These are phyloP conservation scores for Saccopteryx bilineata DNA, from an alignment of 2,113 vertebrate species.

Conservation along the genomic window DNA sequence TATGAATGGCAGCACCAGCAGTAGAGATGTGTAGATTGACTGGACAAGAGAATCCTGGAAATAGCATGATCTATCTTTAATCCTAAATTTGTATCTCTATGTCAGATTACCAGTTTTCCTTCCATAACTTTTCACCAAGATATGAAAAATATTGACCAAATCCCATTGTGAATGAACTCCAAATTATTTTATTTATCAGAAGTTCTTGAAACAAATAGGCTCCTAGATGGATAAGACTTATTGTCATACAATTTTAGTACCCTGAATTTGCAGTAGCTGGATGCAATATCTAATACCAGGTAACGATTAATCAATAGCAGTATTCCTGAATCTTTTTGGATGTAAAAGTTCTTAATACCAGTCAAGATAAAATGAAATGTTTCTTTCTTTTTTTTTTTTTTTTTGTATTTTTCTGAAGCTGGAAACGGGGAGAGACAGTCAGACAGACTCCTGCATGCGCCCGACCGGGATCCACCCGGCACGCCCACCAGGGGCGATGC, in stretches of 20 bases:
- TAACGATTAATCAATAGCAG: not conserved
- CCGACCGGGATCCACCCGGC: no score
- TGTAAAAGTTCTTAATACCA: not conserved
- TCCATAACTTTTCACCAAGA: not conserved
- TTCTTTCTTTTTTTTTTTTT: no score
- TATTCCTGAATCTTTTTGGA: constrained; percentile 18
- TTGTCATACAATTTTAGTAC: not conserved
- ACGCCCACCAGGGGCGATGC: no score
- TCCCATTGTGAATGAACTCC: not conserved
- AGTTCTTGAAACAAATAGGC: constrained; percentile 14
- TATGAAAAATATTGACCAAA: not conserved
- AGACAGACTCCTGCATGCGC: no score
- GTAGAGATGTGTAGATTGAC: not conserved
- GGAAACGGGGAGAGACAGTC: no score
- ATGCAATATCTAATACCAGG: not conserved
- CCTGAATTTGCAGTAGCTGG: not conserved
- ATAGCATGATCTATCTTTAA: not conserved
- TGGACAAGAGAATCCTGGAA: not conserved
- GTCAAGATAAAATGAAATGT: not conserved
- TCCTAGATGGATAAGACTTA: not conserved
- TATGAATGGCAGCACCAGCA: not conserved
- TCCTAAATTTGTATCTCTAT: not conserved
- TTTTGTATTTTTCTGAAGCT: no score
- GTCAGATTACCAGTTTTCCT: not conserved
- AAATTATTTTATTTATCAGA: constrained; percentile 6